Conservation (phyloP, 2,888 invertebrate species). For the Rosalia funebris region DNA sequence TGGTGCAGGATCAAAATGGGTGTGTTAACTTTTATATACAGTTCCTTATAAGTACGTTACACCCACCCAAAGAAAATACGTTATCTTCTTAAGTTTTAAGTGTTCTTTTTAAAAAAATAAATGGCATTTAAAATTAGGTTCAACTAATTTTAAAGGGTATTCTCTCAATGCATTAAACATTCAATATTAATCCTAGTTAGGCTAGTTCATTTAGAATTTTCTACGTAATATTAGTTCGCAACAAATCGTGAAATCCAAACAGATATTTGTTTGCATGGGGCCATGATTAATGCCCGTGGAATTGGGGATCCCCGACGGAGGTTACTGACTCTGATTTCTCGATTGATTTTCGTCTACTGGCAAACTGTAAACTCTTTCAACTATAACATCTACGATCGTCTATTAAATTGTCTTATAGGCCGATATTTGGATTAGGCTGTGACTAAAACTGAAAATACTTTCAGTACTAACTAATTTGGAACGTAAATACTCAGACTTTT, state of each 20-base stretch:
- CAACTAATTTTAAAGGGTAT: slow-evolving; percentile 28
- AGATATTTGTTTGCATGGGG: slow-evolving; percentile 12
- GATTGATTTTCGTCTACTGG: slow-evolving; percentile 29
- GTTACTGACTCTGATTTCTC: slow-evolving; percentile 48
- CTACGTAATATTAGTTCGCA: slow-evolving; percentile 24
- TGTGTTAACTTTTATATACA: slow-evolving; percentile 18
- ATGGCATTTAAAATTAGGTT: slow-evolving; percentile 14
- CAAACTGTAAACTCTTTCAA: slow-evolving; percentile 47
- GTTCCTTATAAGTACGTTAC: slow-evolving; percentile 8
- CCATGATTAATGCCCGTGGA: slow-evolving; percentile 42
- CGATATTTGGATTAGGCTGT: slow-evolving; percentile 35
- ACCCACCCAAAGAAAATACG: slow-evolving; percentile 3
- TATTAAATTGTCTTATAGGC: slow-evolving; percentile 36
- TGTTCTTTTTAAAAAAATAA: slow-evolving; percentile 18
- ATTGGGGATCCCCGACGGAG: slow-evolving; percentile 31
- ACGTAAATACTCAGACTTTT: slow-evolving; percentile 51
- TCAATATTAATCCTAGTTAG: slow-evolving; percentile 15
- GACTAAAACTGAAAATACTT: slow-evolving; percentile 28
- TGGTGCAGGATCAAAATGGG: slow-evolving; percentile 16
- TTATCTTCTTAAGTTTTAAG: slow-evolving; percentile 24
- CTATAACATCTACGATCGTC: slow-evolving; percentile 36
- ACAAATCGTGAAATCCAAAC: slow-evolving; percentile 15
- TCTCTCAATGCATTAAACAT: slow-evolving; percentile 35
- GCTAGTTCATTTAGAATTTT: slow-evolving; percentile 28
- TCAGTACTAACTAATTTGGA: slow-evolving; percentile 48